These are phyloP conservation scores for Limonius californicus DNA, from an alignment of 1,140 invertebrate genomes.

Conservation along the genomic window DNA sequence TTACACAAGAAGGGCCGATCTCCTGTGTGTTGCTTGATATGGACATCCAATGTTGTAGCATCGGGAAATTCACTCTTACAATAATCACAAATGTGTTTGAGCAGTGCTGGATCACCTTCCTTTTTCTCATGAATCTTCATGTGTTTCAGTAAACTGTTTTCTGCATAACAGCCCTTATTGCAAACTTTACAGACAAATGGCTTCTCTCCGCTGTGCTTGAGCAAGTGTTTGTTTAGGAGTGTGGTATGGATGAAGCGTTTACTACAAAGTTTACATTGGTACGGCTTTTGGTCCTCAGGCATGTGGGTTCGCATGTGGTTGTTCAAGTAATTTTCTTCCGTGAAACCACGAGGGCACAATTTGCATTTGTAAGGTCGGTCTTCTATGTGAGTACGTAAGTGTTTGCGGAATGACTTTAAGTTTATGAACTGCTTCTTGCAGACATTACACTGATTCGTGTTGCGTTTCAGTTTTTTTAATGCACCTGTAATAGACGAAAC, in stretches of 20 bases:
- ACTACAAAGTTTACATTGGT: conserved; percentile 58
- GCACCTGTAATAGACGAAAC: conserved; percentile 13
- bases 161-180: conserved; percentile 47
- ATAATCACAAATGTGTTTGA: conserved; percentile 48
- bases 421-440: conserved; percentile 97
- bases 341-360: conserved; percentile 65
- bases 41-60: conserved; percentile 49
- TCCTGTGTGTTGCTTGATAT: conserved; percentile 52
- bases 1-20: conserved; percentile 52
- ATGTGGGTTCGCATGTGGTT: conserved; percentile 61
- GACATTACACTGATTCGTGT: conserved; percentile 72
- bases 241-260: conserved; percentile 59
- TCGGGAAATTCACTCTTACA: conserved; percentile 46
- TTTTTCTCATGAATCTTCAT: conserved; percentile 47
- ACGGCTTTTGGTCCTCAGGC: conserved; percentile 57
- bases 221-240: conserved; percentile 60
- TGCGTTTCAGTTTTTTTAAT: conserved; percentile 37
- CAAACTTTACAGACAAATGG: conserved; percentile 64
- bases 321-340: conserved; percentile 53
- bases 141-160: conserved; percentile 51
- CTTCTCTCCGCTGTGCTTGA: conserved; percentile 59
- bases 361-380: conserved; percentile 97
- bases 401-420: conserved; percentile 96
- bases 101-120: conserved; percentile 43
- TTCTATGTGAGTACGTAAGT: conserved; percentile 97